Conservation (phyloP, 1,140 invertebrate species). For the Aplysia californica region DNA sequence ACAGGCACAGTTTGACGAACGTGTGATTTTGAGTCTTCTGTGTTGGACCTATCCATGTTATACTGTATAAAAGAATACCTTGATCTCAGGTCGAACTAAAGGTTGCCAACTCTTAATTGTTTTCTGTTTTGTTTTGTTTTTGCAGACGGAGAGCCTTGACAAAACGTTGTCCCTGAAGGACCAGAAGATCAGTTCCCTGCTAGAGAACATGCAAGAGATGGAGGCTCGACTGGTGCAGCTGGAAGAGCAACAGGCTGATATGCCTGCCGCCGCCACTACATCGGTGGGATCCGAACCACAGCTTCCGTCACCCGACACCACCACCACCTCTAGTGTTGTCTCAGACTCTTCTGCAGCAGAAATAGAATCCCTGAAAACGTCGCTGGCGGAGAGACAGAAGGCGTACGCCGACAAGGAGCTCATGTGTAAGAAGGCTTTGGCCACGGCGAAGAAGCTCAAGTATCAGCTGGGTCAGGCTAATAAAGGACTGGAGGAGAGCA, state of each 20-base stretch:
- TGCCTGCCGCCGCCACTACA: too few relatives aligned
- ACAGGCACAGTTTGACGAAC: too few relatives aligned
- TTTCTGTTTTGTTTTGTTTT: not conserved
- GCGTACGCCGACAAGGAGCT: constrained; percentile 48
- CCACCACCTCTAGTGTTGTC: too few relatives aligned
- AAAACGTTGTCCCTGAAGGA: too few relatives aligned
- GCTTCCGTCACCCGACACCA: constrained; percentile 8
- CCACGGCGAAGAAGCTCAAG: constrained; percentile 62
- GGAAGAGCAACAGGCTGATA: constrained; percentile 16
- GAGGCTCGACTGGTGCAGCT: constrained; percentile 52
- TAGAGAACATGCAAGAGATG: constrained; percentile 59
- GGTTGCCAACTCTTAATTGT: too few relatives aligned
- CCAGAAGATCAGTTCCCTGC: constrained; percentile 50
- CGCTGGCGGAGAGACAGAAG: constrained; percentile 36
- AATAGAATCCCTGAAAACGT: constrained; percentile 30
- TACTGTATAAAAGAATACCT: too few relatives aligned
- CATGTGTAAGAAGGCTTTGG: constrained; percentile 54
- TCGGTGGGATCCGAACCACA: constrained; percentile 28
- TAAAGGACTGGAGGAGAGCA: constrained; percentile 26
- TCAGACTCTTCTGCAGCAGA: constrained; percentile 18
- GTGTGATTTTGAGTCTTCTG: too few relatives aligned
- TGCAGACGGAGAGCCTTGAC: constrained; percentile 10
- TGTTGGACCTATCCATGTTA: too few relatives aligned
- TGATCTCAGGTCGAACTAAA: too few relatives aligned
- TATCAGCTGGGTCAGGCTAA: constrained; percentile 44